phyloP scores from a whole-genome alignment of 2,888 invertebrate genomes.

The Cyclophora punctaria region DNA sequence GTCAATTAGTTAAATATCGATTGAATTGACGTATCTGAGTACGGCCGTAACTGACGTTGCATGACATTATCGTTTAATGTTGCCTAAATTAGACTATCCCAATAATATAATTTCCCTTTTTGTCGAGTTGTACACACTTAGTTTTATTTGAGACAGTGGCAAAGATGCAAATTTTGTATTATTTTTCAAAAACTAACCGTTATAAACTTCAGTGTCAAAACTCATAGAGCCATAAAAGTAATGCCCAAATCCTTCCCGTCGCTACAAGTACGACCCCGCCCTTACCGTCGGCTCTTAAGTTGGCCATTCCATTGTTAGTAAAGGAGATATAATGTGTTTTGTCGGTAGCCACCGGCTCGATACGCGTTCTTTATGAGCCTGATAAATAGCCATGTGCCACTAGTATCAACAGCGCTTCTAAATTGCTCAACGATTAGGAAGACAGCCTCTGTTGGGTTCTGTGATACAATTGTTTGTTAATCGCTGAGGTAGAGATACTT shows the following conservation, averaged over 20 bases:
- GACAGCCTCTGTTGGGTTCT: slow-evolving; percentile 16
- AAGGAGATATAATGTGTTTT: slow-evolving; percentile 64
- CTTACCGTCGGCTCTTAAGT: slow-evolving; percentile 44
- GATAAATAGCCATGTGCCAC: slow-evolving; percentile 42
- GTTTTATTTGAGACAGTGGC: too few species aligned
- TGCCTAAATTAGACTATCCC: too few species aligned
- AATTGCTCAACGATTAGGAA: slow-evolving; percentile 13
- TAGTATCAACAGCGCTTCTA: slow-evolving; percentile 17
- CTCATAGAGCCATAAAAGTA: too few species aligned
- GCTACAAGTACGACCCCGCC: slow-evolving; percentile 26
- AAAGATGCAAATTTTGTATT: too few species aligned
- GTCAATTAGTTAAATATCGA: too few species aligned
- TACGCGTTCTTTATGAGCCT: slow-evolving; percentile 52
- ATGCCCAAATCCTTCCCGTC: slow-evolving; percentile 4
- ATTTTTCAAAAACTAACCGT: too few species aligned
- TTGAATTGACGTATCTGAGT: too few species aligned
- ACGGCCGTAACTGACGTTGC: too few species aligned
- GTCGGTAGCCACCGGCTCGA: slow-evolving; percentile 54
- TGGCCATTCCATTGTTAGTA: slow-evolving; percentile 66
- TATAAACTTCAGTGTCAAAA: too few species aligned
- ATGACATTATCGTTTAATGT: too few species aligned
- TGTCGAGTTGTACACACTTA: too few species aligned
- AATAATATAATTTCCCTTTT: too few species aligned
- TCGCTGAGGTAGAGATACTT: not conserved
- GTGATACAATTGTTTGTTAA: slow-evolving; percentile 1